Evolutionary conservation across 64 coral and sea anemone genomes (phyloP), one percentile per base, ranked within the genome.

Genomic region (Montipora capricornis): DNA sequence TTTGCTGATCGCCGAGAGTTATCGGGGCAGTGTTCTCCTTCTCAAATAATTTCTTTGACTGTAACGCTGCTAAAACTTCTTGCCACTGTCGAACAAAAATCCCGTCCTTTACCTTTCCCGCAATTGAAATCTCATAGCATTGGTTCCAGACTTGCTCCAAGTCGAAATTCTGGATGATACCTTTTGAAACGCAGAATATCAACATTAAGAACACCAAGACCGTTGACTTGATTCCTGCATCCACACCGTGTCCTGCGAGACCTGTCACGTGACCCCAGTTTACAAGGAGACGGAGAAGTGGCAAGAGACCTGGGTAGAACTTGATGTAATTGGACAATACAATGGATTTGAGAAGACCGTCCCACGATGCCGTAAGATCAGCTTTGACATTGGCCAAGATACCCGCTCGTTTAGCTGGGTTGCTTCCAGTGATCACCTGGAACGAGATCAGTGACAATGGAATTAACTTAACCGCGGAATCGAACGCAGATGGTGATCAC

Each of bases 291-390:
- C 95, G 95, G 17, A 99, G 75, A 57, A 99, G 48, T 3, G 97
- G 97, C 45, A 99, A 81, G 3, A 99, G 92, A 49, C 60, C 78
- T 92, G 95, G 95, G 64, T 96, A 94, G 0, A 80, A 83, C 61
- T 94, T 96, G 84, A 96, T 92, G 61, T 96, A 99, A 52, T 49
- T 91, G 1, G 74, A 71, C 73, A 99, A 75, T 37, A 99, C 90
- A 51, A 96, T 92, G 13, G 97, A 89, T 87, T 99, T 99, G 17
- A 93, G 88, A 5, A 99, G 80, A 11, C 97, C 97, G 60, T 99
- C 95, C 79, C 88, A 91, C 2, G 95, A 96, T 7, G 97, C 97
- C 12, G 95, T 94, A 2, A 99, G 48, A 59, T 99, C 97, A 9
- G 79, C 81, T 51, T 84, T 50, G 50, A 86, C 93, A 9, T 89